Conservation (phyloP, 2,113 vertebrate species). For the Salvelinus sp. region DNA sequence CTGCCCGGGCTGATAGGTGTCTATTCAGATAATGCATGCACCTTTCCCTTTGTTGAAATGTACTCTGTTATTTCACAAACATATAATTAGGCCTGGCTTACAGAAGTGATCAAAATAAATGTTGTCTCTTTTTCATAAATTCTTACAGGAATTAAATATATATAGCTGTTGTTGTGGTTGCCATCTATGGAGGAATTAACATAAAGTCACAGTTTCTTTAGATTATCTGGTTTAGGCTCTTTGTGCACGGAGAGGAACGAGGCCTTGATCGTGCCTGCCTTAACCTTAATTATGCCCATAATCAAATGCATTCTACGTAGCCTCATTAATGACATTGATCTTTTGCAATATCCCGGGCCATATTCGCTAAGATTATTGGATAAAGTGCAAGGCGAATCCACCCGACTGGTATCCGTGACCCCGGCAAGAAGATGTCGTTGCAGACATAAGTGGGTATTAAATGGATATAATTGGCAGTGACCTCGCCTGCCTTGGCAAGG, state of each 20-base stretch:
- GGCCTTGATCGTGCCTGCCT: constrained; percentile 55
- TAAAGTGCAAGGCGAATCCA: constrained; percentile 77
- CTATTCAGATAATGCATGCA: constrained; percentile 38
- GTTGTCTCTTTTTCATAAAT: constrained; percentile 9
- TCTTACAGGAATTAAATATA: constrained; percentile 41
- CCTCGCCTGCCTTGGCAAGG: constrained; percentile 63
- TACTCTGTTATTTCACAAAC: neutral
- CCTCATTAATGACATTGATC: constrained; percentile 81
- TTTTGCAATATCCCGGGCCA: constrained; percentile 77
- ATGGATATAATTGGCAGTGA: constrained; percentile 85
- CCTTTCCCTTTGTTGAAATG: constrained; percentile 14
- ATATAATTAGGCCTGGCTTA: constrained; percentile 27
- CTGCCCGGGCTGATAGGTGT: neutral
- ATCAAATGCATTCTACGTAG: constrained; percentile 76
- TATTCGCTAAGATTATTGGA: constrained; percentile 82
- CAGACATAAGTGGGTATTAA: constrained; percentile 84
- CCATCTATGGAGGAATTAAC: constrained; percentile 72
- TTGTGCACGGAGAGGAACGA: constrained; percentile 58
- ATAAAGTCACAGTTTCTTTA: constrained; percentile 65
- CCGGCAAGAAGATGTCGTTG: constrained; percentile 66
- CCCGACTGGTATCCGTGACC: constrained; percentile 65
- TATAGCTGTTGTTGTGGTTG: constrained; percentile 62
- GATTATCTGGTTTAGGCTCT: constrained; percentile 65
- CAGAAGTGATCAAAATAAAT: constrained; percentile 50
- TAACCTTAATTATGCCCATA: constrained; percentile 76